A percentile compares a stretch with the other conserved stretches of the same genome.
These are phyloP conservation scores for Cephalopholis sonnerati DNA, from an alignment of 2,113 vertebrate genomes.

Conservation along the genomic window DNA sequence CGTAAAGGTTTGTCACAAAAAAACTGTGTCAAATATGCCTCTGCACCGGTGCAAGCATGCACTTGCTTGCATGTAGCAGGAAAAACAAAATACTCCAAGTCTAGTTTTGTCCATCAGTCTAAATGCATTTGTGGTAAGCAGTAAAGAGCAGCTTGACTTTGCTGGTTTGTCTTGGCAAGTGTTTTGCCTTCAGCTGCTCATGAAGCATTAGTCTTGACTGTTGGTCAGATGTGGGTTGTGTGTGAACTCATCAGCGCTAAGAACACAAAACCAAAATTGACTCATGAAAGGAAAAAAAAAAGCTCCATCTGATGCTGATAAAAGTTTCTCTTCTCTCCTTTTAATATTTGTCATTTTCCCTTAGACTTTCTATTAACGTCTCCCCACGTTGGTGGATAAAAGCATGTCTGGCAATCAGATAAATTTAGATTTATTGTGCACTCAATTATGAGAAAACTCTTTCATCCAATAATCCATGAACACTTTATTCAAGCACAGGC, in stretches of 20 bases:
- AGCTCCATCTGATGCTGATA: background rate
- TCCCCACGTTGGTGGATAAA: background rate
- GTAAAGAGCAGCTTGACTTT: conserved; percentile 20
- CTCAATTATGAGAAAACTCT: conserved; percentile 6
- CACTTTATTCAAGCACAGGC: background rate
- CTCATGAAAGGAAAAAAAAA: background rate
- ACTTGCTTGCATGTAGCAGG: background rate
- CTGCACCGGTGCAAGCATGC: background rate
- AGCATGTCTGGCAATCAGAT: background rate
- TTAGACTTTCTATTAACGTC: background rate
- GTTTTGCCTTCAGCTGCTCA: conserved; percentile 13
- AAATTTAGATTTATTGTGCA: background rate
- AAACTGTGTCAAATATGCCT: background rate
- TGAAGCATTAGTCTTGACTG: conserved; percentile 33
- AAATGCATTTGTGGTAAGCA: conserved; percentile 37
- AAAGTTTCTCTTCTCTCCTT: background rate
- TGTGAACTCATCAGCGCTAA: conserved; percentile 14
- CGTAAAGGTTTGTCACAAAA: background rate
- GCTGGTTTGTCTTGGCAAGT: background rate
- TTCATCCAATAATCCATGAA: background rate
- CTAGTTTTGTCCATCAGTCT: background rate
- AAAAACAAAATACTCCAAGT: background rate
- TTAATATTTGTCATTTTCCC: background rate
- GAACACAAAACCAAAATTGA: conserved; percentile 19
- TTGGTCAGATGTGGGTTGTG: conserved; percentile 25